A percentile compares a stretch with the other conserved stretches of the same genome.
Conservation (phyloP, 2,797 vertebrate species). For the Anabas testudineus region DNA sequence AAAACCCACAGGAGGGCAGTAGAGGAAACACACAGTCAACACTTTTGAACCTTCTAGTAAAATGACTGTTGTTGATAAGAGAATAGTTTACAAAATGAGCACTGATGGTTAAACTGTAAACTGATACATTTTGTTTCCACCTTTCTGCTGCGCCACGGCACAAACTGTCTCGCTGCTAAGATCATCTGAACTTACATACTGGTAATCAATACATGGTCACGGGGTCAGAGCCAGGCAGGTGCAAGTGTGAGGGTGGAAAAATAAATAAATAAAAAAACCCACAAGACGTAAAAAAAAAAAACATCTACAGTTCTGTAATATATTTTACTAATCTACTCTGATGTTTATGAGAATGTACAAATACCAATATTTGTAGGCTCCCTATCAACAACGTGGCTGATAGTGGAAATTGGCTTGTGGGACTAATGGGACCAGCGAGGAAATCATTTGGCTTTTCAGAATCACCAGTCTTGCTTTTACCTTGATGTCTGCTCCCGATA, state of each 20-base stretch:
- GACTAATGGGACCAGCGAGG: background rate
- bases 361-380: too few relatives aligned
- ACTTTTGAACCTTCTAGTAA: background rate
- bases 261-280: background rate
- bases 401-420: background rate
- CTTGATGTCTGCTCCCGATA: constrained; percentile 98
- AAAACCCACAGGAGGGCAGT: constrained; percentile 61
- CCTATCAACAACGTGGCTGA: background rate
- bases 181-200: background rate
- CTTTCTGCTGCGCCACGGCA: constrained; percentile 23
- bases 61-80: constrained; percentile 24
- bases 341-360: background rate
- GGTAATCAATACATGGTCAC: constrained; percentile 27
- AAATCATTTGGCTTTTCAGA: background rate
- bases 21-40: constrained; percentile 30
- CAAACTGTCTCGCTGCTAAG: constrained; percentile 7
- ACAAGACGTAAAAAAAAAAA: too few relatives aligned
- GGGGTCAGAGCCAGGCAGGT: background rate
- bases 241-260: constrained; percentile 15
- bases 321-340: background rate
- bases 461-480: constrained; percentile 64
- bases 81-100: constrained; percentile 18
- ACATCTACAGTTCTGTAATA: background rate
- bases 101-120: constrained; percentile 8
- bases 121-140: constrained; percentile 9